Evolutionary conservation across 2,888 invertebrate genomes (phyloP).

Genomic region (Cordilura impudica): DNA sequence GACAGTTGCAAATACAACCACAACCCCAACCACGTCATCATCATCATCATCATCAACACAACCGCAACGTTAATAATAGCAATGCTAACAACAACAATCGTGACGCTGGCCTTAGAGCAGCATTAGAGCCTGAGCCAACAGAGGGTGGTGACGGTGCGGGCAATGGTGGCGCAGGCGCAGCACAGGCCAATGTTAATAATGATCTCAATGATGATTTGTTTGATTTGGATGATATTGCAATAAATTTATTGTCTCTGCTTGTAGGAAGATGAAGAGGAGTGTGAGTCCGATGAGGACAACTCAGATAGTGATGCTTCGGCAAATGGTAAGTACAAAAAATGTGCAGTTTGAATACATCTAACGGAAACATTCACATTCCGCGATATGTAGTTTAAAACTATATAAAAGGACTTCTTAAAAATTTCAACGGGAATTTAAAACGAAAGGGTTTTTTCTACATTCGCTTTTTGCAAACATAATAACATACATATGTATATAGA

Average conservation of each 20-base stretch:
- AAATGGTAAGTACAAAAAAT: conserved; percentile 74
- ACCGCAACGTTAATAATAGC: conserved; percentile 46
- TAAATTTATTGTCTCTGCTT: conserved; percentile 73
- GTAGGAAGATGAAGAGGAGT: conserved; percentile 83
- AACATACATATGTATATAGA: too few relatives aligned
- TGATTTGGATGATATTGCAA: conserved; percentile 63
- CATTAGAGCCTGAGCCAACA: conserved; percentile 40
- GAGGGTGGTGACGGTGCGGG: conserved; percentile 23
- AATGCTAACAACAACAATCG: conserved; percentile 55
- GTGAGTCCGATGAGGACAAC: conserved; percentile 81
- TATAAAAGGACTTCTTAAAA: too few relatives aligned
- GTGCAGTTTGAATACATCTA: too few relatives aligned
- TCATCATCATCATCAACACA: conserved; percentile 58
- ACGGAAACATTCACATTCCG: too few relatives aligned
- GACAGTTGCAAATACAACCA: conserved; percentile 55
- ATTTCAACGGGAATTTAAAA: background rate
- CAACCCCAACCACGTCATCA: conserved; percentile 54
- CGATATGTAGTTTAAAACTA: too few relatives aligned
- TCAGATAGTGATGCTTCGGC: conserved; percentile 73
- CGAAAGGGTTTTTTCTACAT: background rate
- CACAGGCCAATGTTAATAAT: conserved; percentile 57
- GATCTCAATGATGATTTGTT: conserved; percentile 63
- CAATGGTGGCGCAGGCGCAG: conserved; percentile 52
- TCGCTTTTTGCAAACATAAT: too few relatives aligned
- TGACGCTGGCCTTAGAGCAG: conserved; percentile 54